These are phyloP conservation scores for Cryptoblepharus egeriae DNA, from an alignment of 2,797 vertebrate genomes.

Conservation along the genomic window DNA sequence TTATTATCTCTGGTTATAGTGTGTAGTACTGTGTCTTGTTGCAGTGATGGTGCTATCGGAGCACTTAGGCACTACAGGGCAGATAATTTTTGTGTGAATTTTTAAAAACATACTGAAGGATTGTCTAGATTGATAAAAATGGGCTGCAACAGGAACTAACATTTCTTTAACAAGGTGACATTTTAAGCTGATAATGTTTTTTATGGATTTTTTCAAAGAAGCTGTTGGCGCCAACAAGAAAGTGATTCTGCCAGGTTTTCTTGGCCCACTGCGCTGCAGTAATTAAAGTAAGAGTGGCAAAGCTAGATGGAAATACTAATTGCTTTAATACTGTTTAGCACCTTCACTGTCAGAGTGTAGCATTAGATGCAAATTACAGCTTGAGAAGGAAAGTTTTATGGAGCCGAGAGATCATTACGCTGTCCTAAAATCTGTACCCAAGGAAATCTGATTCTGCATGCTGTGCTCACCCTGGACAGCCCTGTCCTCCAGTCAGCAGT, in stretches of 20 bases:
- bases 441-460: not conserved
- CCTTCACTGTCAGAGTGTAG: not conserved
- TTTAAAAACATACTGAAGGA: not conserved
- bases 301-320: not conserved
- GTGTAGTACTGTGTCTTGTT: not conserved
- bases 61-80: not conserved
- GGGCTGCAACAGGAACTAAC: not conserved
- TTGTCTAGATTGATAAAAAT: not conserved
- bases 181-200: slow-evolving; percentile 20
- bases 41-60: not conserved
- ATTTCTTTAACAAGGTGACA: not conserved
- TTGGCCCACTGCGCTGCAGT: slow-evolving; percentile 33
- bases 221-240: slow-evolving; percentile 6
- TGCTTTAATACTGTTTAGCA: slow-evolving; percentile 16
- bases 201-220: not conserved
- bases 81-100: not conserved
- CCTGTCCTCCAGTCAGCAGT: not conserved
- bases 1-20: not conserved
- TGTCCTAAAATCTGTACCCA: not conserved
- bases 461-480: not conserved
- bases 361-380: not conserved
- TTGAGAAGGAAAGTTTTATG: not conserved
- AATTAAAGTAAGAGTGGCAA: slow-evolving; percentile 49
- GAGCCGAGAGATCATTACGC: not conserved
- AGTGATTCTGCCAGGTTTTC: slow-evolving; percentile 15